Base-by-base conservation (phyloP, 2,113 vertebrate species). In the Ptychochromis oligacanthus region DNA sequence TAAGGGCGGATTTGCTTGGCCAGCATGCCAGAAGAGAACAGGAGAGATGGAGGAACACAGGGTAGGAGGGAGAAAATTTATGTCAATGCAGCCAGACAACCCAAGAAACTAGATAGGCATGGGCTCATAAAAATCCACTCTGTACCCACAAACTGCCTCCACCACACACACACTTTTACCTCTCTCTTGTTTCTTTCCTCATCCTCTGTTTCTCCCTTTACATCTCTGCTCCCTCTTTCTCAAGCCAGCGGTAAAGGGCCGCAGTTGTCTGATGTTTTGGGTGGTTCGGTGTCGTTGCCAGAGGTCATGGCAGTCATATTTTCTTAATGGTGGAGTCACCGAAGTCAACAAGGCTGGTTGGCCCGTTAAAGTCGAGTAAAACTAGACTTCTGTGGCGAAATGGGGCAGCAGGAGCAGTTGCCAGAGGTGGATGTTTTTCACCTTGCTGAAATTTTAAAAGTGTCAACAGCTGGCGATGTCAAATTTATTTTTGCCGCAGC, bases 291-390 rank as follows among this genome's bases (percentile, higher is more conserved):
- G 85, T 34, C 61, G 85, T 80, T 88, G 59, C 82, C 65, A 86
- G 80, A 92, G 94, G 94, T 96, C 94, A 94, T 58, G 40, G 92
- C 88, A 75, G 89, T 92, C 94, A 92, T 93, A 92, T 93, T 92
- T 80, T 61, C 72, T 95, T 95, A 92, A 95, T 91, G 90, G 92
- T 14, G 14, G 83, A 95, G 94, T 95, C 93, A 94, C 79, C 12
- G 60, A 76, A 93, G 95, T 96, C 94, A 95, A 94, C 93, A 85
- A 94, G 92, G 89, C 86, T 90, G 89, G 92, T 87, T 93, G 92
- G 92, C 89, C 89, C 62, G 70, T 38, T 12, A 12, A 1, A 87
- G 36, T 75, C 26, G 1, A 61, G 61, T 56, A 59, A 75, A 84
- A 85, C 62, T 61, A 15, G 17, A 85, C 58, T 77, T 64, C 24